Conservation (phyloP, 2,797 vertebrate genomes). For the Cirrhinus molitorella region DNA sequence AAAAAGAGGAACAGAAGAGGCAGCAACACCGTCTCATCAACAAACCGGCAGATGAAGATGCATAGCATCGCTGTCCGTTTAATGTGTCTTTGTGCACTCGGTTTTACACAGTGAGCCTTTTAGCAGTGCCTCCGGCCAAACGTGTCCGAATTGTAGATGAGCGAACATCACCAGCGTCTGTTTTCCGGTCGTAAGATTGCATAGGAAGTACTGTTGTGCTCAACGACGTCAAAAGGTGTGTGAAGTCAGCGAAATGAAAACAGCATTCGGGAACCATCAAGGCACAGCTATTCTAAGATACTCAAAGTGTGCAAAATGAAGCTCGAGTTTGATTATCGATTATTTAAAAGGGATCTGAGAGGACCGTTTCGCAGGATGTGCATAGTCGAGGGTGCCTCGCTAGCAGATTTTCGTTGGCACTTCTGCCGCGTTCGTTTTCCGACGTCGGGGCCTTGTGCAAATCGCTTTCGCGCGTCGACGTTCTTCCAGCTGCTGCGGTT, state of each 20-base stretch:
- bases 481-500: background rate
- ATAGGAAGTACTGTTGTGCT: slow-evolving; percentile 44
- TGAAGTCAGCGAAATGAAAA: background rate
- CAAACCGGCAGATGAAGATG: background rate
- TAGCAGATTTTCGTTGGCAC: background rate
- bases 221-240: background rate
- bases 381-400: slow-evolving; percentile 12
- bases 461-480: background rate
- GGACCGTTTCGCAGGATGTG: slow-evolving; percentile 3
- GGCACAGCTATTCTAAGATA: slow-evolving; percentile 34
- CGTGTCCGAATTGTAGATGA: background rate
- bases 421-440: background rate
- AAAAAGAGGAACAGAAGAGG: slow-evolving; percentile 4
- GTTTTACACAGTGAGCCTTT: background rate
- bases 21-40: background rate
- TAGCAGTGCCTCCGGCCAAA: background rate
- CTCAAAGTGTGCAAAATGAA: slow-evolving; percentile 49
- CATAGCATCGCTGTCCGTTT: background rate
- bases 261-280: slow-evolving; percentile 17
- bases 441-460: slow-evolving; percentile 8
- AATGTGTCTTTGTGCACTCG: background rate
- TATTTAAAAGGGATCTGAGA: slow-evolving; percentile 6
- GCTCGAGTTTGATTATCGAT: background rate
- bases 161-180: background rate
- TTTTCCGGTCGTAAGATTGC: slow-evolving; percentile 25